Evolutionary conservation across 2,797 vertebrate genomes (phyloP), one percentile per base, ranked within the genome.

Genomic region (Typhlichthys subterraneus): DNA sequence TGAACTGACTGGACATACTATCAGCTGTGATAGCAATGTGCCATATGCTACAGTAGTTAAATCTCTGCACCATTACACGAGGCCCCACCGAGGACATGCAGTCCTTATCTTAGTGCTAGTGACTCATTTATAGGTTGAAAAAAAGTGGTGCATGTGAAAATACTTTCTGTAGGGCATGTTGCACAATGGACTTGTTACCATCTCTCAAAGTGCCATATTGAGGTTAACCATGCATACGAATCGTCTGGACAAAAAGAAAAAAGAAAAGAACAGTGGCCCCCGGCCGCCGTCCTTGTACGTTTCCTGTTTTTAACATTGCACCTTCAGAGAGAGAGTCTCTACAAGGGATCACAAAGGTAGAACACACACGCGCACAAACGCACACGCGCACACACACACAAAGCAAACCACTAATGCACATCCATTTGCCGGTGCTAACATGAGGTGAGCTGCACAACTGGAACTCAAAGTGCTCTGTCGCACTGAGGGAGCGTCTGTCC

Each of bases 401-500:
- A 51, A 73, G 67, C 61, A 67, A 73, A 65, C 62, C 69, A 66
- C 81, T 82, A 76, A 87, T 86, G 77, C 78, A 79, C 70, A 60
- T 82, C 82, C 76, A 85, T 87, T 87, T 87, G 82, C 87, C 77
- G 69, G 76, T 49, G 57, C 72, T 82, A 86, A 82, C 65, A 45
- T 63, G 76, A 85, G 86, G 83, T 80, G 83, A 87, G 65, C 69
- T 71, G 70, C 64, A 72, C 82, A 78, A 82, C 77, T 72, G 68
- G 63, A 85, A 63, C 67, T 76, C 47, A 82, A 75, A 90, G 84
- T 87, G 83, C 77, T 86, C 65, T 86, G 70, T 77, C 69, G 71
- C 64, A 14, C 79, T 58, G 59, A 70, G 81, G 70, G 83, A 81
- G 73, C 45, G 42, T 73, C 73, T 59, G 53, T 71, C 77, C 77